Conservation (phyloP, 2,113 vertebrate genomes). For the Mungos mungo region DNA sequence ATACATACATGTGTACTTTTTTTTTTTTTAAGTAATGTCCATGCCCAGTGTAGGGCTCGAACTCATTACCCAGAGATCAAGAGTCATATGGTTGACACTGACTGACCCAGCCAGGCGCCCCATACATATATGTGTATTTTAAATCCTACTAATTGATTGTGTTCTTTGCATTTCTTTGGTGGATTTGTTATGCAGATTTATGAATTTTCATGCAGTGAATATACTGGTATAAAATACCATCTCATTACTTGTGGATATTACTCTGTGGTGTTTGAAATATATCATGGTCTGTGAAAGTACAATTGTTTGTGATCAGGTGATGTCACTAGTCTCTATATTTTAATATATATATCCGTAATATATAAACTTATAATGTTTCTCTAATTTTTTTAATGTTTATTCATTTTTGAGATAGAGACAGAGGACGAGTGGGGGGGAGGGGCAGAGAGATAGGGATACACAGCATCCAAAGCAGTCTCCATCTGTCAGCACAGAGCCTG, state of each 20-base stretch:
- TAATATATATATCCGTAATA: neutral
- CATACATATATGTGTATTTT: neutral
- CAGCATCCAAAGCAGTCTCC: no score
- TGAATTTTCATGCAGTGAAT: constrained; percentile 60
- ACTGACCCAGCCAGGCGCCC: neutral
- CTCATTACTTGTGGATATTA: constrained; percentile 3
- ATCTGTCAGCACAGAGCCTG: no score
- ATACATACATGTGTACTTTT: neutral
- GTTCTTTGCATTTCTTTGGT: constrained; percentile 54
- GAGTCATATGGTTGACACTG: neutral
- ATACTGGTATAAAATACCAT: constrained; percentile 46
- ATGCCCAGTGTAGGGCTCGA: neutral
- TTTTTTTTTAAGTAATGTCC: neutral
- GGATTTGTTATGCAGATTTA: constrained; percentile 36
- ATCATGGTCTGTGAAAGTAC: neutral
- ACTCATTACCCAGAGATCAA: neutral
- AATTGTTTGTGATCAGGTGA: neutral
- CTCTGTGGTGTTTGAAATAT: constrained; percentile 1
- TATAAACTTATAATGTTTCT: neutral
- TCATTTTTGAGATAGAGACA: no score
- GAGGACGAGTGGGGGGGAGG: no score
- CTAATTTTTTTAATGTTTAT: no score
- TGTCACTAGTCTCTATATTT: neutral
- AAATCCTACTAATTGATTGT: constrained; percentile 12
- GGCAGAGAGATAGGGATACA: no score